Conservation (phyloP, 2,888 invertebrate species). For the Chrysotoxum bicinctum region DNA sequence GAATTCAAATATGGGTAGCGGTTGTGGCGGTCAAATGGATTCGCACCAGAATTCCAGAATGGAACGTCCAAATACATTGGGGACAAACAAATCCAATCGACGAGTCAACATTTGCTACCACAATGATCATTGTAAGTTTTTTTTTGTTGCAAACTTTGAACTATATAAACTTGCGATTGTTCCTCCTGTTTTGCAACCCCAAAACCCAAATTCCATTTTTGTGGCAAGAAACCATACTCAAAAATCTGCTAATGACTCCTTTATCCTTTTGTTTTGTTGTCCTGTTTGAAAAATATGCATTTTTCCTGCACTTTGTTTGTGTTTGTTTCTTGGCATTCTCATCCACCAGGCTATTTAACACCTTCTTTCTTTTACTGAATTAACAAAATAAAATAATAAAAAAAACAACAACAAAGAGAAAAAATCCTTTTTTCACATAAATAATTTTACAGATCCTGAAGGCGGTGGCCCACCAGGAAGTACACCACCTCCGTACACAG, state of each 20-base stretch:
- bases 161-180: conserved; percentile 53
- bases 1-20: conserved; percentile 73
- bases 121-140: conserved; percentile 87
- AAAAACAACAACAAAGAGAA: neutral
- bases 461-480: conserved; percentile 82
- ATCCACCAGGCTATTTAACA: conserved; percentile 47
- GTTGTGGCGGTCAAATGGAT: conserved; percentile 76
- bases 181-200: conserved; percentile 27
- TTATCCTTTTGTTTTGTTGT: conserved; percentile 51
- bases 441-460: conserved; percentile 83
- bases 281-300: conserved; percentile 40
- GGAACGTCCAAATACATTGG: conserved; percentile 91
- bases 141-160: neutral
- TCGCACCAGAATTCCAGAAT: conserved; percentile 84
- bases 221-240: conserved; percentile 4
- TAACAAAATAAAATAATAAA: conserved; percentile 4
- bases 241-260: conserved; percentile 52
- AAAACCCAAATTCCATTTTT: neutral
- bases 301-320: conserved; percentile 24
- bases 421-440: conserved; percentile 15
- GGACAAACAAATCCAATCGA: conserved; percentile 89
- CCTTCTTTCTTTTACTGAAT: conserved; percentile 26
- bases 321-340: conserved; percentile 38
- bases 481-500: conserved; percentile 80
- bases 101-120: conserved; percentile 89